These are phyloP conservation scores for Parotia lawesii DNA, from an alignment of 2,113 vertebrate genomes.

Conservation along the genomic window DNA sequence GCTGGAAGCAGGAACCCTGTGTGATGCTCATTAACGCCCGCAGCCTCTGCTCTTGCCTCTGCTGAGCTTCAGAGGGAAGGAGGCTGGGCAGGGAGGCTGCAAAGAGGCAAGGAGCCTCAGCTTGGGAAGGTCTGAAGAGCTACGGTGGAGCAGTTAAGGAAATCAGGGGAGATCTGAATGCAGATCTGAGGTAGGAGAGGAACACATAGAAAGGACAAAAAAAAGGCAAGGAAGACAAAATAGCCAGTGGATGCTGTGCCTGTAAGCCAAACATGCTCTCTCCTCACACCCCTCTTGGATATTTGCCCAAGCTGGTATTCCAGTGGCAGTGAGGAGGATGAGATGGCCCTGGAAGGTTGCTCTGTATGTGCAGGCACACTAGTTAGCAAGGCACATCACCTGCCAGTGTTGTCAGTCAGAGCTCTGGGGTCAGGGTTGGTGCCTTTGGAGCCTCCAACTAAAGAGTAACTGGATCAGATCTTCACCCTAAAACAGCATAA, in stretches of 20 bases:
- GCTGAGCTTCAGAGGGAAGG: background rate
- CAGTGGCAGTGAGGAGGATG: background rate
- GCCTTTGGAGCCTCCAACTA: background rate
- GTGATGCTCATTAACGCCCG: background rate
- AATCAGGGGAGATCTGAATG: background rate
- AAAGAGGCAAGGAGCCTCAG: background rate
- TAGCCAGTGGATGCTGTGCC: background rate
- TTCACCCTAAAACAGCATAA: fast-evolving
- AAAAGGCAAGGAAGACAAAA: background rate
- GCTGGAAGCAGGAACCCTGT: background rate
- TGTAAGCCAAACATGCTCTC: fast-evolving
- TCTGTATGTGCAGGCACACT: background rate
- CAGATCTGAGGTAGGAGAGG: background rate
- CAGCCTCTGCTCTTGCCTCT: background rate
- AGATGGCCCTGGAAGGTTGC: background rate
- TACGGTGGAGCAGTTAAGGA: background rate
- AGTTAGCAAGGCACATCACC: background rate
- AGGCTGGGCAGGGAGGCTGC: background rate
- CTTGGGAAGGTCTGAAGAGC: background rate
- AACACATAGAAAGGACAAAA: background rate
- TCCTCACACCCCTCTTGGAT: background rate
- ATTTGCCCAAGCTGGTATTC: background rate
- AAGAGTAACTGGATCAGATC: background rate
- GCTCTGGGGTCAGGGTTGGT: background rate
- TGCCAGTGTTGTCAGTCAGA: fast-evolving